Percentiles rank a stretch among this genome's conserved stretches.
Evolutionary conservation across 2,888 invertebrate species (phyloP).

Genomic region (Acanthosepion lycidas): DNA sequence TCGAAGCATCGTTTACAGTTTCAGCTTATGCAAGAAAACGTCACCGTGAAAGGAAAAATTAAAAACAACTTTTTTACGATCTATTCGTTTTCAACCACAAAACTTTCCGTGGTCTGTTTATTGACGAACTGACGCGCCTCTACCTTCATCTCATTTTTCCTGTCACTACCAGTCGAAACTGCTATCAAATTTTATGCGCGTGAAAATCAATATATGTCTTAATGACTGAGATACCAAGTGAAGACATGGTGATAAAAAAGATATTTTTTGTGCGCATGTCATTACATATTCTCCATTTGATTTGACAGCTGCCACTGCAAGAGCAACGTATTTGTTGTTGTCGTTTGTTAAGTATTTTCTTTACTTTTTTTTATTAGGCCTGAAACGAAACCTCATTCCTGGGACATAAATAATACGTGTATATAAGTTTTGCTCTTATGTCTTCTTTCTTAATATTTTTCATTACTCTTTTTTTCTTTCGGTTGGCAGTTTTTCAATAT

Average conservation of each 20-base stretch:
- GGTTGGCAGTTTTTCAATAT: not conserved
- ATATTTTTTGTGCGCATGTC: conserved; percentile 33
- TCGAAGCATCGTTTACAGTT: not conserved
- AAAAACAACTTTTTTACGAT: not conserved
- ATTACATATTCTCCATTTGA: conserved; percentile 33
- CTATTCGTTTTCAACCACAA: conserved; percentile 33
- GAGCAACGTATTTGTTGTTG: not conserved
- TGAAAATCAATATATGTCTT: conserved; percentile 23
- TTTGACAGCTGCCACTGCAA: conserved; percentile 21
- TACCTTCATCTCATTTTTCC: not conserved
- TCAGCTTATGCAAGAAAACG: not conserved
- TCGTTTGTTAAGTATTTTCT: not conserved
- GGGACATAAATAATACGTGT: conserved; percentile 33
- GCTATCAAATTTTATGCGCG: conserved; percentile 33
- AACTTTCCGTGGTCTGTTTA: conserved; percentile 20
- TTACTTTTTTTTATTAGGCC: not conserved
- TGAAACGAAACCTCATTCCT: conserved; percentile 10
- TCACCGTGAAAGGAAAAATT: not conserved
- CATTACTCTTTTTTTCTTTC: not conserved
- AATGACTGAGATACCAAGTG: conserved; percentile 33
- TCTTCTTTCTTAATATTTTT: not conserved
- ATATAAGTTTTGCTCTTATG: not conserved
- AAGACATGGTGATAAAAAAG: conserved; percentile 2
- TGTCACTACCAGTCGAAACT: not conserved
- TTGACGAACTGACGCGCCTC: not conserved